These are phyloP conservation scores for Notechis scutatus DNA, from an alignment of 2,113 vertebrate genomes.

Conservation along the genomic window DNA sequence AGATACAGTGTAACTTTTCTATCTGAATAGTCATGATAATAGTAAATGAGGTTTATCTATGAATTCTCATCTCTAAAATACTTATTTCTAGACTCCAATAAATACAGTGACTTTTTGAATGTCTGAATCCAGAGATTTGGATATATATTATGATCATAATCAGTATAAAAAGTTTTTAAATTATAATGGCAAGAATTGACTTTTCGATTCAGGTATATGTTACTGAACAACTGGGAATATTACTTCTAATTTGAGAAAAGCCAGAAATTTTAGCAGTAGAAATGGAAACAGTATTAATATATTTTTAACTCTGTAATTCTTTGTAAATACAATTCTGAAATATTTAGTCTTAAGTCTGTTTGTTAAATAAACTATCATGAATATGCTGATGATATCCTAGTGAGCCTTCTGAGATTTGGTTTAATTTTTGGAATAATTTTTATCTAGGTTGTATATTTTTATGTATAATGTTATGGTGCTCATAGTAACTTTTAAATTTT, in stretches of 20 bases:
- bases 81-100: not conserved
- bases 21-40: not conserved
- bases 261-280: not conserved
- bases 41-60: not conserved
- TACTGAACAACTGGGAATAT: conserved; percentile 14
- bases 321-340: conserved; percentile 16
- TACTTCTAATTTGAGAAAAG: not conserved
- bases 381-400: conserved; percentile 3
- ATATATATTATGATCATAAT: conserved; percentile 4
- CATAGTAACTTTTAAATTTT: conserved; percentile 33
- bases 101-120: conserved; percentile 1
- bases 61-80: not conserved
- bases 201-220: not conserved
- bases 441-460: conserved; percentile 32
- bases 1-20: not conserved
- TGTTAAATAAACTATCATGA: conserved; percentile 6
- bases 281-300: not conserved
- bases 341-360: not conserved
- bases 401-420: conserved; percentile 6
- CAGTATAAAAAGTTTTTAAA: not conserved
- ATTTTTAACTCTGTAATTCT: conserved; percentile 10
- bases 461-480: conserved; percentile 31
- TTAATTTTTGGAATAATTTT: conserved; percentile 15
- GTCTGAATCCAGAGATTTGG: not conserved
- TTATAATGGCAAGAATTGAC: conserved; percentile 11